A percentile compares a stretch with the other conserved stretches of the same genome.
These are phyloP conservation scores for Aleiodes leptofemur DNA, from an alignment of 2,888 invertebrate genomes.

Conservation along the genomic window DNA sequence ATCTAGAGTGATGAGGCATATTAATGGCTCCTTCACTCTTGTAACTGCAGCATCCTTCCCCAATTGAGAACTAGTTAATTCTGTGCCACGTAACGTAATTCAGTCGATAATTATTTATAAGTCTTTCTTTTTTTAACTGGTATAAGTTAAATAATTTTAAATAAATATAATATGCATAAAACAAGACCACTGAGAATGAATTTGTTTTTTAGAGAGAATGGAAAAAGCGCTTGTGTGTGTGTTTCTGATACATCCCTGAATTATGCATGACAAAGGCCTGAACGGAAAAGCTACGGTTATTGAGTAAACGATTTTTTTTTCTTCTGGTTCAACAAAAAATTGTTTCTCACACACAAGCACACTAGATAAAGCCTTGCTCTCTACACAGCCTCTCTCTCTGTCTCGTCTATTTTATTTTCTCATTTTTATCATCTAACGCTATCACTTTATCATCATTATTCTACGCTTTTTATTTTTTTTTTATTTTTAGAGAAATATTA, in stretches of 20 bases:
- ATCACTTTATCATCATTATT: no score
- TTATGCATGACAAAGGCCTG: slow-evolving; percentile 14
- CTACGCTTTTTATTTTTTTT: background rate
- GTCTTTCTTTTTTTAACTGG: background rate
- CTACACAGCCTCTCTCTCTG: no score
- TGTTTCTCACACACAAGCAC: background rate
- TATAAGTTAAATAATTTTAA: background rate
- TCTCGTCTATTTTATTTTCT: no score
- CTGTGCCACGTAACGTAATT: background rate
- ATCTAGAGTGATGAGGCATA: slow-evolving; percentile 14
- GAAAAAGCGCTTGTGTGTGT: no score
- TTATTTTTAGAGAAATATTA: background rate
- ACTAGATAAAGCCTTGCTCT: background rate
- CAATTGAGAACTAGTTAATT: background rate
- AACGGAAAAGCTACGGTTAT: slow-evolving; percentile 6
- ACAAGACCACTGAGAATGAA: no score
- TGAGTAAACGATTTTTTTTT: background rate
- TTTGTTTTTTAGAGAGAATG: no score
- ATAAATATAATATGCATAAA: no score
- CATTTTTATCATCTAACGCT: no score
- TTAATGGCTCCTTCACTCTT: slow-evolving; percentile 10
- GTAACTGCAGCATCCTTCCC: background rate
- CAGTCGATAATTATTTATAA: background rate
- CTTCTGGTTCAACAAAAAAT: slow-evolving; percentile 4
- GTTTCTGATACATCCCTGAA: no score